These are phyloP conservation scores for Phytoseiulus persimilis DNA, from an alignment of 2,888 invertebrate genomes.

Conservation along the genomic window DNA sequence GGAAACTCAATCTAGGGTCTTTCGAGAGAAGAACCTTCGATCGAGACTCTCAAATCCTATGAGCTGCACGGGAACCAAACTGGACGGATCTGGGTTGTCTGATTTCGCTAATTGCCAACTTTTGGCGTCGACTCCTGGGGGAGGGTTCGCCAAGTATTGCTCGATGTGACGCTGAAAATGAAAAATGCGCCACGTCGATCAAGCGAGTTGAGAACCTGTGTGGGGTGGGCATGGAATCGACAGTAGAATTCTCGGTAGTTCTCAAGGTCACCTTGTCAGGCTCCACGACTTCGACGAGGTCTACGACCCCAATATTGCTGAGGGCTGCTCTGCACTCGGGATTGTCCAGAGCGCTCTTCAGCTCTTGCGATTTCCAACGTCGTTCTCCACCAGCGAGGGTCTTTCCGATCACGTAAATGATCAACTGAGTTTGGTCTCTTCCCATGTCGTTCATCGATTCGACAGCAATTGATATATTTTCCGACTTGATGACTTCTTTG, in stretches of 20 bases:
- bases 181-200: conserved; percentile 48
- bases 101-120: conserved; percentile 92
- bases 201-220: no score
- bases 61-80: conserved; percentile 85
- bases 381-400: conserved; percentile 52
- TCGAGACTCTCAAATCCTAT: conserved; percentile 68
- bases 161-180: conserved; percentile 61
- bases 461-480: conserved; percentile 68
- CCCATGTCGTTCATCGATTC: conserved; percentile 51
- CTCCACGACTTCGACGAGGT: conserved; percentile 9
- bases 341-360: neutral
- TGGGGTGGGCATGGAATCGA: no score
- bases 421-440: conserved; percentile 59
- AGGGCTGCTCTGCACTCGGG: conserved; percentile 1
- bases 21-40: conserved; percentile 59
- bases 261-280: neutral
- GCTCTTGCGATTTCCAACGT: neutral
- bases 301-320: neutral
- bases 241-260: neutral
- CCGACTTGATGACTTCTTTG: conserved; percentile 68
- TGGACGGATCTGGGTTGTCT: conserved; percentile 84
- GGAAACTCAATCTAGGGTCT: no score
- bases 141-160: conserved; percentile 82
- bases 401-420: conserved; percentile 66
- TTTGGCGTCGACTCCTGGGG: conserved; percentile 79